These are phyloP conservation scores for Clusia tigrina DNA, from an alignment of 2,888 invertebrate species.

Conservation along the genomic window DNA sequence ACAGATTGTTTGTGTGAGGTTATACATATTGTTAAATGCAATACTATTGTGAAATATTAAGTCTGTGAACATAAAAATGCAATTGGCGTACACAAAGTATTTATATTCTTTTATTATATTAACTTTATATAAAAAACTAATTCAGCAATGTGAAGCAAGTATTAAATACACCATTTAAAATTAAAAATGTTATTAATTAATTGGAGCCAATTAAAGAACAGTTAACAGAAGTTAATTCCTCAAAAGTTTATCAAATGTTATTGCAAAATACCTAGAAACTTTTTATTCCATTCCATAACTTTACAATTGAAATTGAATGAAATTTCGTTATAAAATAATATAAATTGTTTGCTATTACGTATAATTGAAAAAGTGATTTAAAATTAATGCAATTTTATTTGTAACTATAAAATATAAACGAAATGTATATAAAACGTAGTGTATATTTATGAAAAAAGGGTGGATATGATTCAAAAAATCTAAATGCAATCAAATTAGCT, in stretches of 20 bases:
- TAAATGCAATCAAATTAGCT: conserved; percentile 20
- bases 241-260: conserved; percentile 18
- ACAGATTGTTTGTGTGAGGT: no score
- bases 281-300: conserved; percentile 22
- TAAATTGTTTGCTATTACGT: background rate
- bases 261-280: background rate
- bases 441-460: no score
- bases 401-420: no score
- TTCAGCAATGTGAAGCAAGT: no score
- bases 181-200: conserved; percentile 1
- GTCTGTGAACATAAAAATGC: no score
- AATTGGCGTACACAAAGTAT: no score
- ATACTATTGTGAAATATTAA: no score
- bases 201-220: background rate
- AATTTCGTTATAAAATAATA: conserved; percentile 1
- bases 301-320: conserved; percentile 12
- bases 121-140: no score
- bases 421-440: no score
- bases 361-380: conserved; percentile 15
- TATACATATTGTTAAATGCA: no score
- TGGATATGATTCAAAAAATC: no score
- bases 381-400: conserved; percentile 18
- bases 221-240: conserved; percentile 14
- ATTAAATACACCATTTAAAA: background rate
- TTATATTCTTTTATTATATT: no score